Base-by-base conservation (phyloP, 1,140 invertebrate species). In the Drosophila bipectinata region DNA sequence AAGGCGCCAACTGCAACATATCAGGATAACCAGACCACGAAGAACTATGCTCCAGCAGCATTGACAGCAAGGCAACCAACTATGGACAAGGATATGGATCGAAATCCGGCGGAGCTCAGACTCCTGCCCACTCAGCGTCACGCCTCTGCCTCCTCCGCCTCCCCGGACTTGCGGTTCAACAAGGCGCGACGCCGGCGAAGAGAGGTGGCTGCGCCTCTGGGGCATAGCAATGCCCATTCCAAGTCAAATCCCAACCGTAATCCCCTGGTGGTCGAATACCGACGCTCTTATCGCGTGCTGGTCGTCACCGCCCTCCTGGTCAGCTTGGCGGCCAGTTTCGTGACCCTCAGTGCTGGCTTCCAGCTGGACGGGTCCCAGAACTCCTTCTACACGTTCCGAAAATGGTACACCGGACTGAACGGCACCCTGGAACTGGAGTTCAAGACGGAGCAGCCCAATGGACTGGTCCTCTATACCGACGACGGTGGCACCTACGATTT, bases 401-500 rank as follows among this genome's bases (percentile, higher is more conserved):
- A 97, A 91, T 99, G 98, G 97, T 96, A 97, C 90, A 95, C 96
- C 6, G 96, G 95, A 1, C 92, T 96, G 2, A 97, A 98, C 90
- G 96, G 96, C 8, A 96, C 95, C n/a, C 92, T 98, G 5, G 96
- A 97, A 89, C 95, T 98, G 77, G 97, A 98, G 91, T 98, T 98
- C 92, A 97, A 97, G 92, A 98, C 97, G 4, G 95, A 96, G 56
- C 95, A 97, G 90, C 96, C 96, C 0, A 97, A 97, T 92, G 97
- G 97, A 6, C 92, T 98, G 60, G 92, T 99, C 14, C 93, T 99
- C 44, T 98, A 98, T 92, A 98, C 97, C 1, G 98, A 98, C 91
- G 98, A 99, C 91, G 97, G 98, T 4, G 97, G 97, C 9, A 97
- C 96, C 14, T 97, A 97, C 82, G 97, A 99, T 92, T 99, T 99